These are phyloP conservation scores for Pardalotus punctatus DNA, from an alignment of 2,113 vertebrate genomes.

Conservation along the genomic window DNA sequence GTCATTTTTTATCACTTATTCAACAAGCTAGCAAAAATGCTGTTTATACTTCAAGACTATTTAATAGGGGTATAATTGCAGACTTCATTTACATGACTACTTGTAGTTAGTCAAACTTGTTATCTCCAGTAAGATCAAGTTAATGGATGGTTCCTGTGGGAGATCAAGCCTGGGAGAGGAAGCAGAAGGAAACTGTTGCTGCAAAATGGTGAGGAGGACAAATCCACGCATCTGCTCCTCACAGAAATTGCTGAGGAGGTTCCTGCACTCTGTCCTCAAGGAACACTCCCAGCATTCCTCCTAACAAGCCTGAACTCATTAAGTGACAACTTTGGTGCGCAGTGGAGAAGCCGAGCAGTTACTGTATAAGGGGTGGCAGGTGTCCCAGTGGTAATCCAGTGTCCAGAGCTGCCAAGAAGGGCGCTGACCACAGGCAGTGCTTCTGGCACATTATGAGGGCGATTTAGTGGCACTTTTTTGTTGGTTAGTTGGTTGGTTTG, in stretches of 20 bases:
- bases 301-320: not conserved
- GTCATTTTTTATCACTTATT: not conserved
- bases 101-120: not conserved
- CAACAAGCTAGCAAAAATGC: not conserved
- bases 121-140: not conserved
- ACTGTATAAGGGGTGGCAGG: fast-evolving
- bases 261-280: not conserved
- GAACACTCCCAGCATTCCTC: not conserved
- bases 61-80: not conserved
- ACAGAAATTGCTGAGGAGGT: not conserved
- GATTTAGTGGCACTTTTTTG: not conserved
- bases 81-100: not conserved
- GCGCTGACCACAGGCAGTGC: not conserved
- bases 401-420: not conserved
- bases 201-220: not conserved
- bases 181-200: not conserved
- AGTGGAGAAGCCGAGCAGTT: not conserved
- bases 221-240: not conserved
- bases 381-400: too few species aligned
- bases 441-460: not conserved
- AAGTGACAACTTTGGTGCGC: not conserved
- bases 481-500: not conserved
- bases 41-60: not conserved
- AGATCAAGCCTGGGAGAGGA: not conserved
- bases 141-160: not conserved